These are phyloP conservation scores for Cydia strobilella DNA, from an alignment of 1,140 invertebrate species.

Conservation along the genomic window DNA sequence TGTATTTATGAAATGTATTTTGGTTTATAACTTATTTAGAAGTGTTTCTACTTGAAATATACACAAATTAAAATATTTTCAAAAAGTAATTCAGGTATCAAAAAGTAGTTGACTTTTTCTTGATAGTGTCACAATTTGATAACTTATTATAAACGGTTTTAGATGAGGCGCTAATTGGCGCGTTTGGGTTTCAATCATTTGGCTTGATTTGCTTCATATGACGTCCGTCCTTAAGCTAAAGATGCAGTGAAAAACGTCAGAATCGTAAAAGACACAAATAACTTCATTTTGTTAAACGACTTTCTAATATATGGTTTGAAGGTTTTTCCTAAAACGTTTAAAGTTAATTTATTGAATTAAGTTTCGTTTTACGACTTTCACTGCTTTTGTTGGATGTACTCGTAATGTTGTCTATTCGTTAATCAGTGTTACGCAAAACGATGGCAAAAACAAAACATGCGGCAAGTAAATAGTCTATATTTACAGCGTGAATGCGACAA, in stretches of 20 bases:
- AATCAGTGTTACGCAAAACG: slow-evolving; percentile 29
- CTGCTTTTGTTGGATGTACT: too few species aligned
- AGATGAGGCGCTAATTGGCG: slow-evolving; percentile 34
- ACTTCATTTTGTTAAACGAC: slow-evolving; percentile 6
- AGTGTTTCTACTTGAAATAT: too few species aligned
- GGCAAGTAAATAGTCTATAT: slow-evolving; percentile 48
- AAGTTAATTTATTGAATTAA: not conserved
- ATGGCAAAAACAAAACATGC: slow-evolving; percentile 42
- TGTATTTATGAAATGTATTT: too few species aligned
- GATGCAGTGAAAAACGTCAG: slow-evolving; percentile 38
- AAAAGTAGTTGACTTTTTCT: too few species aligned
- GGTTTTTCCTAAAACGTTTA: slow-evolving; percentile 4
- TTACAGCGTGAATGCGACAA: slow-evolving; percentile 44
- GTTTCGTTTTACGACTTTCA: not conserved
- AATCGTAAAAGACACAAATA: not conserved
- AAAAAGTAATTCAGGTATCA: too few species aligned
- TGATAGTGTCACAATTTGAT: too few species aligned
- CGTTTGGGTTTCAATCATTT: slow-evolving; percentile 48
- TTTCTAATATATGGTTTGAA: slow-evolving; percentile 3
- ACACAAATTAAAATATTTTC: too few species aligned
- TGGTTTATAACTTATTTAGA: not conserved
- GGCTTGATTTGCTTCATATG: slow-evolving; percentile 34
- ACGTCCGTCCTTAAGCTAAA: slow-evolving; percentile 40
- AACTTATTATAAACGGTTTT: too few species aligned
- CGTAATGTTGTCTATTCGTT: not conserved